Conservation (phyloP, 2,797 vertebrate genomes). For the Echiichthys vipera region DNA sequence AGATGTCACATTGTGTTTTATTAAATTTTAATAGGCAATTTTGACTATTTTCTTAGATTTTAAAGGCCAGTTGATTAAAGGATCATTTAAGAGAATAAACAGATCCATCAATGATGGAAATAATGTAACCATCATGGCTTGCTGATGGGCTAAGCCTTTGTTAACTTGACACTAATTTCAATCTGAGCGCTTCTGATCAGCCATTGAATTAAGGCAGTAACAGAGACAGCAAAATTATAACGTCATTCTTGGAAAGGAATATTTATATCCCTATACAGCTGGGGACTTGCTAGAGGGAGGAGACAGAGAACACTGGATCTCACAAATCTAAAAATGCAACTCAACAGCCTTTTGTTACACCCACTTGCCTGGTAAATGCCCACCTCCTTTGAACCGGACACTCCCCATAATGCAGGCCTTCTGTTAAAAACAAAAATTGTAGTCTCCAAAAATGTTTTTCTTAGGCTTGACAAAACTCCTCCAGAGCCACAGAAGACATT, state of each 20-base stretch:
- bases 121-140: background rate
- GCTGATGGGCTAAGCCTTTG: background rate
- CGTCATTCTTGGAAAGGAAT: constrained; percentile 5
- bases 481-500: background rate
- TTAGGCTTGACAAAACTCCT: background rate
- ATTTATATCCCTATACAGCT: constrained; percentile 1
- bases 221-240: constrained; percentile 17
- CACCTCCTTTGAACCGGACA: background rate
- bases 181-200: constrained; percentile 12
- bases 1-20: background rate
- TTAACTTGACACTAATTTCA: constrained; percentile 14
- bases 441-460: background rate
- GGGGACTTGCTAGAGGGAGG: background rate
- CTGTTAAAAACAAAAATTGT: background rate
- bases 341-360: background rate
- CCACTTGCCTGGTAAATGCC: background rate
- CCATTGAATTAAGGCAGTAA: background rate
- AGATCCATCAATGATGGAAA: background rate
- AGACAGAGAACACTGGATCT: background rate
- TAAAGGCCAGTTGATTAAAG: background rate
- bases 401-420: background rate
- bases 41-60: background rate
- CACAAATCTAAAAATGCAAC: background rate
- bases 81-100: background rate
- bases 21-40: background rate